phyloP scores from a whole-genome alignment of 2,888 invertebrate genomes.

The Chrysotoxum bicinctum region DNA sequence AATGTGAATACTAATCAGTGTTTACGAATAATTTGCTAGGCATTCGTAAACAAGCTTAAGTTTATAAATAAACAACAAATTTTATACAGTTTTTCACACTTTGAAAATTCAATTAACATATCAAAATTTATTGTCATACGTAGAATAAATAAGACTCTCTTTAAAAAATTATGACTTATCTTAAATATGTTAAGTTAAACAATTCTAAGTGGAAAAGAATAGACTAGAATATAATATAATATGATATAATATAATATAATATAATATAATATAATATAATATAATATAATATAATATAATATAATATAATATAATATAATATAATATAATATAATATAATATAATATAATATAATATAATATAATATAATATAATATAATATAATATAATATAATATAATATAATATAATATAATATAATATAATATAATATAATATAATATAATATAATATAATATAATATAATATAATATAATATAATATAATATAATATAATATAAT shows the following conservation, averaged over 20 bases:
- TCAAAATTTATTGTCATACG: too few relatives aligned
- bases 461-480: background rate
- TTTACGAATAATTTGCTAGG: too few relatives aligned
- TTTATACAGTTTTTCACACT: too few relatives aligned
- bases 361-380: background rate
- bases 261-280: background rate
- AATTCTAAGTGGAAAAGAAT: too few relatives aligned
- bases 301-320: background rate
- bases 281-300: background rate
- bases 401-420: background rate
- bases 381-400: background rate
- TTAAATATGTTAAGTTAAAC: too few relatives aligned
- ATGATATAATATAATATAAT: background rate
- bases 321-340: background rate
- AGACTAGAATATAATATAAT: background rate
- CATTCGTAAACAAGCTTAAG: too few relatives aligned
- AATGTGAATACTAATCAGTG: too few relatives aligned
- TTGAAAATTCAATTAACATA: too few relatives aligned
- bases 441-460: background rate
- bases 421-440: background rate
- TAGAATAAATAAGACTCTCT: too few relatives aligned
- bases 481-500: background rate
- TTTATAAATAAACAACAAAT: too few relatives aligned
- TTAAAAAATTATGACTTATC: too few relatives aligned
- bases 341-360: background rate